phyloP scores from a whole-genome alignment of 2,888 invertebrate genomes.

The Leucoptera coffeella region DNA sequence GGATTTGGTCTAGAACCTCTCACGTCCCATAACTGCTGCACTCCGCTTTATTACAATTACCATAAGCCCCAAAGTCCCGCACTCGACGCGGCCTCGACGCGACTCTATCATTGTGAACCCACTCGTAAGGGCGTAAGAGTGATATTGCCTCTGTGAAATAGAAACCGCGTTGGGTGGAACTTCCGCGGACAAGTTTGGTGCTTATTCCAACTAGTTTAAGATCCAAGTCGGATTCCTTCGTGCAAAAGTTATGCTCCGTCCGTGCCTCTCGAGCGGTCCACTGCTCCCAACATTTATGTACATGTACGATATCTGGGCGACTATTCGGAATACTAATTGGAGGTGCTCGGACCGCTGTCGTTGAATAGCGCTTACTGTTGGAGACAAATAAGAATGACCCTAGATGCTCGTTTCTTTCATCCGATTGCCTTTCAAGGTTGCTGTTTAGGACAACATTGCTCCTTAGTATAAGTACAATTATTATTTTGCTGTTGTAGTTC shows the following conservation, averaged over 20 bases:
- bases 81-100: constrained; percentile 29
- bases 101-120: constrained; percentile 51
- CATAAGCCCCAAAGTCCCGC: constrained; percentile 54
- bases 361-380: constrained; percentile 23
- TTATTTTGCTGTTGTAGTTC: no score
- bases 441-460: no score
- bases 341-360: no score
- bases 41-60: constrained; percentile 56
- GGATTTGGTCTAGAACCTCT: constrained; percentile 56
- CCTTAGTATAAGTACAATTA: no score
- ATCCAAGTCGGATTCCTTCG: constrained; percentile 23
- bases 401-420: no score
- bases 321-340: constrained; percentile 53
- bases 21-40: constrained; percentile 54
- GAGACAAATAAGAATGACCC: no score
- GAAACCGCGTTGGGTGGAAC: constrained; percentile 34
- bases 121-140: constrained; percentile 42
- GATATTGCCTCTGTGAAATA: constrained; percentile 49
- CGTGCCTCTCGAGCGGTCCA: constrained; percentile 43
- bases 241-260: constrained; percentile 41
- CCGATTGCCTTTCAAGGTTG: no score
- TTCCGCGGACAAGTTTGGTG: constrained; percentile 27
- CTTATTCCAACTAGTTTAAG: constrained; percentile 28
- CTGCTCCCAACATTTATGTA: constrained; percentile 51
- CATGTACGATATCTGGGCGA: constrained; percentile 45